phyloP scores from a whole-genome alignment of 1,140 invertebrate genomes.

The Camponotus vicinus region DNA sequence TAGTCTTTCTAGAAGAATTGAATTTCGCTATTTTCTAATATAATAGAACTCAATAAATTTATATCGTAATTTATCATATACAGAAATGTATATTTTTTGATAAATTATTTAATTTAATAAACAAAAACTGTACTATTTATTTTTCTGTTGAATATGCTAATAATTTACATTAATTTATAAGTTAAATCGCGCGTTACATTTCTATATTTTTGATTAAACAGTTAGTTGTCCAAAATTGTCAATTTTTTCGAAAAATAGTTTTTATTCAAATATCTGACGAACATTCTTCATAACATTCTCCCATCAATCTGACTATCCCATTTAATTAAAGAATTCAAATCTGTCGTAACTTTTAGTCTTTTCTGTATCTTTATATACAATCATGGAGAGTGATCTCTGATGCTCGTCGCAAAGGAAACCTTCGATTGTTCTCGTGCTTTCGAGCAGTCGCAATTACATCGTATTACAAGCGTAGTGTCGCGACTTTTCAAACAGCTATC shows the following conservation, averaged over 20 bases:
- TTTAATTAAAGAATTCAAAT: conserved; percentile 47
- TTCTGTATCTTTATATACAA: conserved; percentile 12
- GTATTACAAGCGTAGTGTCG: conserved; percentile 30
- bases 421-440: conserved; percentile 42
- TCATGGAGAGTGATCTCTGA: conserved; percentile 30
- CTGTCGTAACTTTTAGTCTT: background rate
- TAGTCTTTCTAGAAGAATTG: conserved; percentile 48
- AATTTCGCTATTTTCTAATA: background rate
- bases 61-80: conserved; percentile 2
- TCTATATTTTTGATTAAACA: background rate
- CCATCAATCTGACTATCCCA: background rate
- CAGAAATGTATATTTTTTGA: background rate
- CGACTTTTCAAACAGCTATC: conserved; percentile 46
- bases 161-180: background rate
- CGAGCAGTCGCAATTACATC: conserved; percentile 54
- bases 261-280: background rate
- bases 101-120: background rate
- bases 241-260: background rate
- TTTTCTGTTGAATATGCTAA: background rate
- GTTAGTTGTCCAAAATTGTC: too few species aligned
- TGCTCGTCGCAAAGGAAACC: conserved; percentile 19
- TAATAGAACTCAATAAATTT: background rate
- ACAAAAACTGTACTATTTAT: background rate
- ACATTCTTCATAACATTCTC: background rate
- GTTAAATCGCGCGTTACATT: background rate